A percentile compares a stretch with the other conserved stretches of the same genome.
These are phyloP conservation scores for Halcyon senegalensis DNA, from an alignment of 2,113 vertebrate genomes.

Conservation along the genomic window DNA sequence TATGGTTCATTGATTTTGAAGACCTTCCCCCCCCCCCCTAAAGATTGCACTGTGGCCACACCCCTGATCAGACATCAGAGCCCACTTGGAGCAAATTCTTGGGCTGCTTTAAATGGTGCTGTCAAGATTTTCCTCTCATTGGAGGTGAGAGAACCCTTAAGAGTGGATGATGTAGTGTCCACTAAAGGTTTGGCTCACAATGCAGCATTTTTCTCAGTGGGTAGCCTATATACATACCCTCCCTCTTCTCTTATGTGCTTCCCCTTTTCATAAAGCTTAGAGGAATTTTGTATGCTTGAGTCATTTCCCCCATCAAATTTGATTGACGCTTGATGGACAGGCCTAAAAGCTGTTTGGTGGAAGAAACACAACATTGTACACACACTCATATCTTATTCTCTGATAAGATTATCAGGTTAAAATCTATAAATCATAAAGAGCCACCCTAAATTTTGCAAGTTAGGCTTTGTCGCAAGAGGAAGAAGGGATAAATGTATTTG, in stretches of 20 bases:
- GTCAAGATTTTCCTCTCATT: background rate
- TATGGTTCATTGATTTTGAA: background rate
- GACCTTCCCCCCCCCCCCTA: background rate
- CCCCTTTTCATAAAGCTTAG: background rate
- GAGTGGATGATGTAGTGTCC: background rate
- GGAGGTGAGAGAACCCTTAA: background rate
- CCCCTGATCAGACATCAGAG: background rate
- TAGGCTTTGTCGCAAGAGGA: background rate
- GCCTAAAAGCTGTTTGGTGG: background rate
- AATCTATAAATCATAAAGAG: background rate
- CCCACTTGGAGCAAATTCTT: background rate
- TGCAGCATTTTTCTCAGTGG: background rate
- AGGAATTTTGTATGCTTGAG: background rate
- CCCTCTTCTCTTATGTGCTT: background rate
- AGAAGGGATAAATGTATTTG: background rate
- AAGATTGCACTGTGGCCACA: background rate
- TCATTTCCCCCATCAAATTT: background rate
- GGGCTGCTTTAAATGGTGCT: background rate
- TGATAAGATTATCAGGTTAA: background rate
- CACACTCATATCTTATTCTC: background rate
- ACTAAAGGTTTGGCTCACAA: background rate
- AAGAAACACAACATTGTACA: background rate
- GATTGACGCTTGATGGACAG: background rate
- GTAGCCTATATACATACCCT: background rate
- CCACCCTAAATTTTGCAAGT: background rate